Conservation (phyloP, 2,113 vertebrate genomes). For the Uropsilus gracilis region DNA sequence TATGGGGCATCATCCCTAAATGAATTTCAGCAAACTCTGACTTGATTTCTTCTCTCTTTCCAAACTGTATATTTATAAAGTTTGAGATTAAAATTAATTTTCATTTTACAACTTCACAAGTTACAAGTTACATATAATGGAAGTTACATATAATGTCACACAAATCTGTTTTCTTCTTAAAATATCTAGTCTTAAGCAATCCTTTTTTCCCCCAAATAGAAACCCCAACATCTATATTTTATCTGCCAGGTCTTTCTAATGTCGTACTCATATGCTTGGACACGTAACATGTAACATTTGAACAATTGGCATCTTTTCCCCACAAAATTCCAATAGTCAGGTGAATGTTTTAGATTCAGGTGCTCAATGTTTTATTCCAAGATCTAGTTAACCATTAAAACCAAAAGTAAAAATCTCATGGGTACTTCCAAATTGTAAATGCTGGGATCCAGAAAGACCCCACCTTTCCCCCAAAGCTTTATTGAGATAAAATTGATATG, state of each 20-base stretch:
- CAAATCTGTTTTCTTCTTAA: background rate
- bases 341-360: background rate
- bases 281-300: background rate
- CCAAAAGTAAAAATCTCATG: background rate
- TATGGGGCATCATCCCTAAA: background rate
- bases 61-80: background rate
- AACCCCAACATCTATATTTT: background rate
- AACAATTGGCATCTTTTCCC: background rate
- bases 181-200: background rate
- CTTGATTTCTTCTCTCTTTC: background rate
- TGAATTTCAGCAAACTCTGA: background rate
- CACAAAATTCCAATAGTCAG: background rate
- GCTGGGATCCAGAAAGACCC: background rate
- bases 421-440: background rate
- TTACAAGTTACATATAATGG: background rate
- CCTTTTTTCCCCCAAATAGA: background rate
- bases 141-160: background rate
- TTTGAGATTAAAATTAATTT: background rate
- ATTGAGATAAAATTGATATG: background rate
- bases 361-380: background rate
- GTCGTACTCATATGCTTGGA: background rate
- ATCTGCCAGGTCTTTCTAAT: background rate
- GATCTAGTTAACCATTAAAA: background rate
- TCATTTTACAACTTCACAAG: slow-evolving; percentile 5
- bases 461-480: background rate